Base-by-base conservation (phyloP, 2,797 vertebrate species). In the Gambusia yucatana region DNA sequence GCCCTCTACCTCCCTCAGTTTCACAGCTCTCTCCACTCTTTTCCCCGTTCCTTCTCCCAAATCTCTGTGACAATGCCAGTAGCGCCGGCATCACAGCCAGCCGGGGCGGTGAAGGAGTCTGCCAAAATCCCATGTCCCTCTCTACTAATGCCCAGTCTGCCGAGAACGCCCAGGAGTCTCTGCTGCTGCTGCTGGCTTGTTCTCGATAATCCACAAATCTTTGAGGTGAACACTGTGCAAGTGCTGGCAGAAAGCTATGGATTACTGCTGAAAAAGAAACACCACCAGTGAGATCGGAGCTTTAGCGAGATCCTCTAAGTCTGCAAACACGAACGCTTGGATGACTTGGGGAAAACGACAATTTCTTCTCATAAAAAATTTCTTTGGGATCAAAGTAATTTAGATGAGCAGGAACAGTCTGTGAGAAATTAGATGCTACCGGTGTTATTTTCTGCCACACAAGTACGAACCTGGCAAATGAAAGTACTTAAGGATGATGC, bases 41-140 rank as follows among this genome's bases (percentile, higher is more conserved):
- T 73, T 83, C 76, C 84, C 79, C 67, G 82, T 79, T 78, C 61
- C 86, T 84, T 65, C 79, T 52, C 85, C 67, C 65, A 63, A 85
- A 84, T 89, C 83, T 81, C 76, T 82, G 78, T 36, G 7, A 72
- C 79, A 48, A 72, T 28, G 86, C 90, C 88, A 91, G 81, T 82
- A 87, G 82, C 75, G 6, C 84, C 69, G 44, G 72, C 48, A 77
- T 75, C 77, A 83, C 87, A 86, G 90, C 90, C 91, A 93, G 81
- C 71, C 77, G 13, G 85, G 84, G 77, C 28, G 82, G 80, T 75
- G 28, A 30, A 11, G 73, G 76, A 76, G 73, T 73, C 84, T 93
- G 93, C 93, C 91, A 92, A 91, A 65, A 84, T 82, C 85, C 88
- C 89, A 72, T 93, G 90, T 94, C 91, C 84, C 86, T 86, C 88